Base-by-base conservation (phyloP, 2,888 invertebrate genomes). In the Agriopis aurantiaria region DNA sequence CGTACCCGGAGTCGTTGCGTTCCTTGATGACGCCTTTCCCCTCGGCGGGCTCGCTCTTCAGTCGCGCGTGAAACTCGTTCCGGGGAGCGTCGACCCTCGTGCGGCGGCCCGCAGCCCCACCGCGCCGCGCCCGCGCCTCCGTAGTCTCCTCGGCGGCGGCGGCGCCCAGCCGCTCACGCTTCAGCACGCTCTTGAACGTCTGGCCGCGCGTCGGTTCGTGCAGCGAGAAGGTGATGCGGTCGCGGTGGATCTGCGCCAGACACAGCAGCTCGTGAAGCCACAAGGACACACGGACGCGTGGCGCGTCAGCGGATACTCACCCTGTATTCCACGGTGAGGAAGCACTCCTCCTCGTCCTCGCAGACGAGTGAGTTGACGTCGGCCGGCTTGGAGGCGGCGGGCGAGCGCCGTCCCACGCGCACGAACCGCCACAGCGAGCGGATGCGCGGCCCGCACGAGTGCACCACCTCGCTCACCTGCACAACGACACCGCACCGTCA, bases 291-390 rank as follows among this genome's bases (percentile, higher is more conserved):
- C 3, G 33, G 33, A 33, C 33, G 5, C 33, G 33, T 4, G 33
- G 0, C 33, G 33, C 33, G 4, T 33, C 33, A 33, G 33, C 33
- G 14, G 8, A 1, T 4, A 78, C 85, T 81, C 78, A 92, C 93
- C 82, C 93, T 86, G 73, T 93, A 93, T 75, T 93, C 93, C n/a
- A 93, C 84, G 11, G 89, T 88, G 70, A 93, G 80, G 78, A 79
- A 91, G 79, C 93, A 93, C 74, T 93, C 93, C 69, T 93, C 93
- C 69, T 93, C 93, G 69, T 93, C 93, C 75, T 93, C 93, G 72
- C 93, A 93, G 51, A 93, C 79, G 3, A 93, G 86, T 0, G 93
- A 92, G 80, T 93, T 93, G 75, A 93, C 91, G 73, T 93, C 93
- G 0, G 93, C 93, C 0, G 93, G 93, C 69, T 93, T 93, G 55